Evolutionary conservation across 2,797 vertebrate genomes (phyloP).

Genomic region (Poeciliopsis infans): DNA sequence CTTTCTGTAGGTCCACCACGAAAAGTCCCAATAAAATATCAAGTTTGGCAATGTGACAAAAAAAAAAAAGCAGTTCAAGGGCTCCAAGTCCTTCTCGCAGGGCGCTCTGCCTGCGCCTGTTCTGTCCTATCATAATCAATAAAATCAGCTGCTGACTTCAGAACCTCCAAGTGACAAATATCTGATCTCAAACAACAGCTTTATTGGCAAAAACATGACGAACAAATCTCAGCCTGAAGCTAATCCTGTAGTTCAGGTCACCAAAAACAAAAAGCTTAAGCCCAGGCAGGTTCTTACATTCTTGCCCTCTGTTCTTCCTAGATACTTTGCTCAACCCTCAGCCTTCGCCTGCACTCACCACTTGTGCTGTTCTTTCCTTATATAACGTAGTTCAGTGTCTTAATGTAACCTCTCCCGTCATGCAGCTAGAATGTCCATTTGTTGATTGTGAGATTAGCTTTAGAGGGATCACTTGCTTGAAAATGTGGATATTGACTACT

Average conservation of each 20-base stretch:
- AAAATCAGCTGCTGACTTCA: neutral
- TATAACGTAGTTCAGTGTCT: slow-evolving; percentile 15
- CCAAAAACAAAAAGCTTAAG: slow-evolving; percentile 53
- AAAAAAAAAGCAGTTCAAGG: neutral
- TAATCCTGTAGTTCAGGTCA: slow-evolving; percentile 54
- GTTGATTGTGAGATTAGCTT: slow-evolving; percentile 49
- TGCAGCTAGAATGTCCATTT: slow-evolving; percentile 44
- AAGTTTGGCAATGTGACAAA: neutral
- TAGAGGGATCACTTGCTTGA: slow-evolving; percentile 43
- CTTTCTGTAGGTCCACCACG: neutral
- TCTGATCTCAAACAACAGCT: neutral
- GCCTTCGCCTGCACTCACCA: slow-evolving; percentile 27
- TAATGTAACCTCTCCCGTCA: slow-evolving; percentile 42
- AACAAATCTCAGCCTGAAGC: slow-evolving; percentile 32
- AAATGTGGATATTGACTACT: slow-evolving; percentile 62
- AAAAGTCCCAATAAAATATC: no score
- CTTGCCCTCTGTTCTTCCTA: slow-evolving; percentile 45
- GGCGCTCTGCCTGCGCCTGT: neutral
- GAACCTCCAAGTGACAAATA: neutral
- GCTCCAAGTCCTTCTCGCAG: neutral
- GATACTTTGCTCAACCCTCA: slow-evolving; percentile 42
- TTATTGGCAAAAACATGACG: slow-evolving; percentile 18
- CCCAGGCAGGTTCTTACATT: slow-evolving; percentile 67
- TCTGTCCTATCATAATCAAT: neutral
- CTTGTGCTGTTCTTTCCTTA: slow-evolving; percentile 42